Evolutionary conservation across 2,888 invertebrate genomes (phyloP), one percentile per base, ranked within the genome.

Genomic region (Aporophyla nigra): DNA sequence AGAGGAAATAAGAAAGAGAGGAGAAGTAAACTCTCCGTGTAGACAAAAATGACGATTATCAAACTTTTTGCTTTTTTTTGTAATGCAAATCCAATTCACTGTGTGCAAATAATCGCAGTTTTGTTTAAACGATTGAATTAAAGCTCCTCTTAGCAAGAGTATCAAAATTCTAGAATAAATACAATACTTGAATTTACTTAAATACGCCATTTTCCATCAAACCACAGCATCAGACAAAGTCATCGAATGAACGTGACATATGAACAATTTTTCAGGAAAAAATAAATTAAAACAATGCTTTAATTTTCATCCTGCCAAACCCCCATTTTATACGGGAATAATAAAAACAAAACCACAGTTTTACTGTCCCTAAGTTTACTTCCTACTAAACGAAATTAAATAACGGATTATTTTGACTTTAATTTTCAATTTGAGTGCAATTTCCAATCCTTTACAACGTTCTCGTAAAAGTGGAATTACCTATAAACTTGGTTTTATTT

Each of bases 401-500:
- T 73, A 58, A 76, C 59, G 33, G 9, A 78, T 75, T 74, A 78
- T 71, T 69, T 80, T 62, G 16, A 56, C 56, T 72, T 73, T 69
- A 71, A 78, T 53, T 71, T 82, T 65, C 43, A 67, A 79, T 80
- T 77, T 66, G 14, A 54, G 49, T 76, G 68, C 76, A 69, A 33
- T 84, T 77, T 69, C 5, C 58, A 86, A 86, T 77, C 74, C 65
- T 76, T 75, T 82, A 83, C 49, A 75, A 54, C 62, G 51, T 43
- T 27, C 49, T 59, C 76, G 76, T 81, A 81, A 81, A 80, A 74
- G 49, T 54, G 33, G n/a, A 80, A 85, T 76, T 74, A 67, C 49
- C 79, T 66, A 78, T 85, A 86, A 87, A 83, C 24, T 74, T 43
- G 54, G 58, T 69, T 80, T 82, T 80, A 81, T 80, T 79, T 74